These are phyloP conservation scores for Bergia puertoricense DNA, from an alignment of 92 coral and sea anemone species.

Conservation along the genomic window DNA sequence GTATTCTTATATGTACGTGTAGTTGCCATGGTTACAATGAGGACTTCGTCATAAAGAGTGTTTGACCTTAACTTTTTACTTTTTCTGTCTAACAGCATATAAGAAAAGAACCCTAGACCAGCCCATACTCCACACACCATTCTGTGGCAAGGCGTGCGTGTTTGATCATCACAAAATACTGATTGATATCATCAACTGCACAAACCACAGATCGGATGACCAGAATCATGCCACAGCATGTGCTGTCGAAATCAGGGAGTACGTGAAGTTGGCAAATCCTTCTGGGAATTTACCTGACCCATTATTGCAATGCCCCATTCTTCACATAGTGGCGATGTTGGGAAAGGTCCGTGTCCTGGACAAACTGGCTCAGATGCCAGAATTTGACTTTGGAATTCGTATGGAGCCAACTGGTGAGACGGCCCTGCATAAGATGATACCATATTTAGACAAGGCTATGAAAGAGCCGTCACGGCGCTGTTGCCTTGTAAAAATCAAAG, in stretches of 20 bases:
- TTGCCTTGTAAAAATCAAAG: slow-evolving; percentile 41
- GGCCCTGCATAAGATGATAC: slow-evolving; percentile 29
- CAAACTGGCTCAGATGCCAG: slow-evolving; percentile 38
- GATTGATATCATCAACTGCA: slow-evolving; percentile 31
- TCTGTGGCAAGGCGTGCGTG: slow-evolving; percentile 42
- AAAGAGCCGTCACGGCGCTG: slow-evolving; percentile 33
- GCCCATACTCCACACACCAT: slow-evolving; percentile 39
- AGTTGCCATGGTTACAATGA: no score
- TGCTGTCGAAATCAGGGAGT: slow-evolving; percentile 17
- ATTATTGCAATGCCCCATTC: slow-evolving; percentile 17
- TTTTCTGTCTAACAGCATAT: background rate
- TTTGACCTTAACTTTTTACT: background rate
- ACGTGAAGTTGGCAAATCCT: slow-evolving; percentile 6
- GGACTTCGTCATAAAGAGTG: background rate
- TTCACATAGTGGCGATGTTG: slow-evolving; percentile 36
- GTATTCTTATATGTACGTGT: no score
- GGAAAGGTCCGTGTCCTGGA: slow-evolving; percentile 32
- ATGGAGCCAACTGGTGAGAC: slow-evolving; percentile 42
- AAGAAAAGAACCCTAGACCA: slow-evolving; percentile 17
- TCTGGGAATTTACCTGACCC: slow-evolving; percentile 20
- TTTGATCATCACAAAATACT: slow-evolving; percentile 31
- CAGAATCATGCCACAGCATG: slow-evolving; percentile 4
- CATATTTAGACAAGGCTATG: slow-evolving; percentile 38
- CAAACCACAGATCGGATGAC: slow-evolving; percentile 44
- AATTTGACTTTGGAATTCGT: slow-evolving; percentile 27